These are phyloP conservation scores for Anorthoa munda DNA, from an alignment of 2,888 invertebrate genomes.

Conservation along the genomic window DNA sequence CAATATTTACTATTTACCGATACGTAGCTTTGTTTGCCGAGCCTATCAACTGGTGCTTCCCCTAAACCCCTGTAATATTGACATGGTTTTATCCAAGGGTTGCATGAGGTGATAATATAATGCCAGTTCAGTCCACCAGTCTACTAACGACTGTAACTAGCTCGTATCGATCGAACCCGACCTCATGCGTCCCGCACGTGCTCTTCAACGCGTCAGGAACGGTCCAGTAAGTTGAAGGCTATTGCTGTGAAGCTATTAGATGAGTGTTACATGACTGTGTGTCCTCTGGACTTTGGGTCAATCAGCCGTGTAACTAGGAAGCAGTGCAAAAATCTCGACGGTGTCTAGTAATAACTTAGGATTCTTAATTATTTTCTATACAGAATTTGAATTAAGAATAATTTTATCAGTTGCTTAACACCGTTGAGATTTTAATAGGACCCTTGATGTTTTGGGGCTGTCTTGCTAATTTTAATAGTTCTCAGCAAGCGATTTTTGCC, in stretches of 20 bases:
- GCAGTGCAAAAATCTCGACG: neutral
- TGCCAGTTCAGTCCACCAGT: conserved; percentile 16
- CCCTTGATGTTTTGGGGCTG: no score
- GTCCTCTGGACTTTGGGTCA: neutral
- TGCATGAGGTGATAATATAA: no score
- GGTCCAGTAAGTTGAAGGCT: conserved; percentile 81
- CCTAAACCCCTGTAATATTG: neutral
- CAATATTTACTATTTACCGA: conserved; percentile 22
- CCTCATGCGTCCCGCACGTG: conserved; percentile 67
- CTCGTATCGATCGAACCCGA: conserved; percentile 54
- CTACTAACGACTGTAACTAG: conserved; percentile 21
- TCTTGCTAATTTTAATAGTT: no score
- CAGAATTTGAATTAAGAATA: no score
- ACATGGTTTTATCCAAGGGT: neutral
- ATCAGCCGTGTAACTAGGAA: neutral
- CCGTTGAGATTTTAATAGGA: no score
- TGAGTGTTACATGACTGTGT: neutral
- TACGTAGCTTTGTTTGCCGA: conserved; percentile 9
- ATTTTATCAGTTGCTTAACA: no score
- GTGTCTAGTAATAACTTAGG: no score
- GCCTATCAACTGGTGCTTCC: conserved; percentile 11
- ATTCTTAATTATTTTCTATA: no score
- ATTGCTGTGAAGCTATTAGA: conserved; percentile 32
- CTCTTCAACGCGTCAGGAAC: conserved; percentile 65
- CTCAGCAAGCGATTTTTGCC: no score